Conservation (phyloP, 2,888 invertebrate species). For the Pseudococcus viburni region DNA sequence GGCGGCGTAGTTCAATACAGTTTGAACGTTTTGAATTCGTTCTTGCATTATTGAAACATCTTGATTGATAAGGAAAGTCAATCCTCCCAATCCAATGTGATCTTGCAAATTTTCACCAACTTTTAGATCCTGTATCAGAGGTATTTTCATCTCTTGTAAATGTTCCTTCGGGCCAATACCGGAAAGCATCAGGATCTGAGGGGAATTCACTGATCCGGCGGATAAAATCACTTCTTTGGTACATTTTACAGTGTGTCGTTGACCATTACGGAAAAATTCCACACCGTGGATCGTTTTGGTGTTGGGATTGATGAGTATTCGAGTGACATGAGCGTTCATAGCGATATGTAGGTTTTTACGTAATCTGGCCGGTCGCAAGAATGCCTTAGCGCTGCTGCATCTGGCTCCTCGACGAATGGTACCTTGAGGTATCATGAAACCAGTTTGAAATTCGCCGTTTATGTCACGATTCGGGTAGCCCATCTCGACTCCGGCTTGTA, state of each 20-base stretch:
- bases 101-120: constrained; percentile 92
- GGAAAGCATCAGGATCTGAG: constrained; percentile 93
- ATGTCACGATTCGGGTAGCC: constrained; percentile 90
- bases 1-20: constrained; percentile 86
- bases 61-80: constrained; percentile 86
- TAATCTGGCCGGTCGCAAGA: constrained; percentile 83
- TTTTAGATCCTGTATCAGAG: constrained; percentile 83
- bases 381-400: constrained; percentile 91
- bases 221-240: constrained; percentile 90
- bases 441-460: constrained; percentile 88
- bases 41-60: constrained; percentile 85
- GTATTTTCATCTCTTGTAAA: constrained; percentile 81
- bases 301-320: constrained; percentile 73
- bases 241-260: constrained; percentile 81
- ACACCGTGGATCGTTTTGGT: constrained; percentile 87
- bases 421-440: constrained; percentile 91
- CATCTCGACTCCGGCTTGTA: constrained; percentile 86
- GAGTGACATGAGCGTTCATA: constrained; percentile 82
- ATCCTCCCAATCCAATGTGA: constrained; percentile 88
- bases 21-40: constrained; percentile 83
- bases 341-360: constrained; percentile 88
- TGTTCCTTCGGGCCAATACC: constrained; percentile 84
- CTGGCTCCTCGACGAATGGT: constrained; percentile 71
- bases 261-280: constrained; percentile 83
- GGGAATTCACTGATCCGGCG: constrained; percentile 92